A percentile compares a stretch with the other conserved stretches of the same genome.
Evolutionary conservation across 2,797 vertebrate species (phyloP).

Genomic region (Phaenicophaeus curvirostris): DNA sequence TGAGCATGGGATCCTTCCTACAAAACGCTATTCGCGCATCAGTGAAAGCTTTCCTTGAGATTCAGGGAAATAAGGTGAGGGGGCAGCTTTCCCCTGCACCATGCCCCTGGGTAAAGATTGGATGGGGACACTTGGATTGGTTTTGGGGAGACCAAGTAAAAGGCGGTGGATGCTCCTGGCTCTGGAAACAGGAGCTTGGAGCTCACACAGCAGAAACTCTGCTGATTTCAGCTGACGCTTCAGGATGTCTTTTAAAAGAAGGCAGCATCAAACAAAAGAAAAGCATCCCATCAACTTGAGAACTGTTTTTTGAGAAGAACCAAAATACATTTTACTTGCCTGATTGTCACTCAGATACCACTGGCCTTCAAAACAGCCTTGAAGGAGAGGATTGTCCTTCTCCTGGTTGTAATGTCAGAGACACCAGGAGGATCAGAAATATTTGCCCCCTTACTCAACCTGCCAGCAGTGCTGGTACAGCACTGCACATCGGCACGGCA

Average conservation of each 20-base stretch:
- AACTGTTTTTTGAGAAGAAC: neutral
- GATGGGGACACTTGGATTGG: neutral
- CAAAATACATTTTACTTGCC: neutral
- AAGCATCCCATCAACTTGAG: neutral
- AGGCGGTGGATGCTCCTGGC: neutral
- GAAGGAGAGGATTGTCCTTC: neutral
- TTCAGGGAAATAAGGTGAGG: neutral
- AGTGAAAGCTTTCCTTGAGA: neutral
- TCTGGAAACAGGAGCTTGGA: neutral
- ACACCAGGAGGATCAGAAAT: neutral
- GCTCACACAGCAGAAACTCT: neutral
- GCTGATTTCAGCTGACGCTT: neutral
- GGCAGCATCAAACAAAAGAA: neutral
- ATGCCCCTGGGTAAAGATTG: neutral
- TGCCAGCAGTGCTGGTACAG: neutral
- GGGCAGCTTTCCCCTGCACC: too few species aligned
- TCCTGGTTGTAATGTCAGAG: neutral
- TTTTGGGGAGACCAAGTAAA: neutral
- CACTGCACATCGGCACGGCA: accelerated
- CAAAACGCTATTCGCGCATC: neutral
- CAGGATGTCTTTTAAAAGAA: neutral
- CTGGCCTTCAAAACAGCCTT: neutral
- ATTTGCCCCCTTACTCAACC: neutral
- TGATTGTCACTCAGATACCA: neutral
- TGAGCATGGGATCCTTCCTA: neutral